A percentile compares a stretch with the other conserved stretches of the same genome.
These are phyloP conservation scores for Beris chalybata DNA, from an alignment of 2,888 invertebrate genomes.

Conservation along the genomic window DNA sequence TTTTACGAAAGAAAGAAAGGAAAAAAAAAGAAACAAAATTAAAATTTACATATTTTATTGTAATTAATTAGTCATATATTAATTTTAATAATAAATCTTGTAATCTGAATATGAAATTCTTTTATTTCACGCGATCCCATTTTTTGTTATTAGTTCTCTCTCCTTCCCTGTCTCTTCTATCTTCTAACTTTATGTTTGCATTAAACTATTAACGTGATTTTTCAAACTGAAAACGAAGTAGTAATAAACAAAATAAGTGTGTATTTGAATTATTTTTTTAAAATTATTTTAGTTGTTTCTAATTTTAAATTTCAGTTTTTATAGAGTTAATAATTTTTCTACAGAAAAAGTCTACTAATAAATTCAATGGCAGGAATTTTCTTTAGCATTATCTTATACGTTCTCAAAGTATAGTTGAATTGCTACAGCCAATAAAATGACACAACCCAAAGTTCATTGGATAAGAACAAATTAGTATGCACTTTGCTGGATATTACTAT, in stretches of 20 bases:
- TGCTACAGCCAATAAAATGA: too few relatives aligned
- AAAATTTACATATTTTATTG: neutral
- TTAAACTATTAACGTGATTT: neutral
- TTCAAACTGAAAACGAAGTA: slow-evolving; percentile 39
- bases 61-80: slow-evolving; percentile 28
- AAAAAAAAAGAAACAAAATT: neutral
- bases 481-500: slow-evolving; percentile 37
- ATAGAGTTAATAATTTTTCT: too few relatives aligned
- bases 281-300: too few relatives aligned
- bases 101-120: slow-evolving; percentile 31
- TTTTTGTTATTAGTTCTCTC: neutral
- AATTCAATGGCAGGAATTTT: too few relatives aligned
- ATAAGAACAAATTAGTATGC: neutral
- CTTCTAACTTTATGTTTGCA: neutral
- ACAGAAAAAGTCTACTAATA: neutral
- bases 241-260: slow-evolving; percentile 41
- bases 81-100: slow-evolving; percentile 39
- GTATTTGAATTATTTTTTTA: neutral
- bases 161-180: neutral
- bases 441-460: too few relatives aligned
- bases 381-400: too few relatives aligned
- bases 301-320: too few relatives aligned
- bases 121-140: slow-evolving; percentile 1
- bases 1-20: neutral
- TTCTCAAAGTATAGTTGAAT: too few relatives aligned